Evolutionary conservation across 2,888 invertebrate species (phyloP), one percentile per base, ranked within the genome.

Genomic region (Macaria liturata): DNA sequence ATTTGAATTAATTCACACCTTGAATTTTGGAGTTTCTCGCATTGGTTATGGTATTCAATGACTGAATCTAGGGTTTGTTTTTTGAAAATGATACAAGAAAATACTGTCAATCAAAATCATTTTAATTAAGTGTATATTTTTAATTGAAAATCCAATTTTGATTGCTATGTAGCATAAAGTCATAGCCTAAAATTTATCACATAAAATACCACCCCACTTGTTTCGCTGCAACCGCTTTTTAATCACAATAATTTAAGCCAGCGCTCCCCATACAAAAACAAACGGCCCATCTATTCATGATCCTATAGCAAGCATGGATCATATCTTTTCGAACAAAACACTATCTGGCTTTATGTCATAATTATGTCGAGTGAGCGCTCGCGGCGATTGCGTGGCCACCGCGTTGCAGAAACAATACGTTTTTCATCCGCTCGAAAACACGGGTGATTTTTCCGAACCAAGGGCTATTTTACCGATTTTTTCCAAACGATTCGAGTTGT

Each of bases 331-430:
- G 71, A 71, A 66, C 68, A 69, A 64, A 68, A 69, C 72, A 72
- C 76, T 75, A 78, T 79, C 75, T 61, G 71, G 71, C 72, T 78
- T 77, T 76, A 76, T 75, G 75, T 73, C 72, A 78, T 78, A 76
- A 80, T 78, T 79, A 79, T 72, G 69, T 68, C 64, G 69, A 67
- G 66, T 57, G 58, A 56, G 48, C 46, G 62, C 65, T 59, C 64
- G 60, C 56, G 68, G 71, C 64, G 61, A 66, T 60, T 48, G 59
- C 46, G 59, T 54, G 46, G 32, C 52, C 49, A 49, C 60, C 56
- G 58, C 57, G 59, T 52, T 62, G 55, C 50, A 49, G 46, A 62
- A 65, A 72, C 71, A 72, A 78, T 80, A 74, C 74, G 76, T 76
- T 77, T 58, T 75, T 72, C 75, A 79, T 74, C 74, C 69, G 59